A percentile compares a stretch with the other conserved stretches of the same genome.
Conservation (phyloP, 2,888 invertebrate species). For the Sceliomorpha sp. region DNA sequence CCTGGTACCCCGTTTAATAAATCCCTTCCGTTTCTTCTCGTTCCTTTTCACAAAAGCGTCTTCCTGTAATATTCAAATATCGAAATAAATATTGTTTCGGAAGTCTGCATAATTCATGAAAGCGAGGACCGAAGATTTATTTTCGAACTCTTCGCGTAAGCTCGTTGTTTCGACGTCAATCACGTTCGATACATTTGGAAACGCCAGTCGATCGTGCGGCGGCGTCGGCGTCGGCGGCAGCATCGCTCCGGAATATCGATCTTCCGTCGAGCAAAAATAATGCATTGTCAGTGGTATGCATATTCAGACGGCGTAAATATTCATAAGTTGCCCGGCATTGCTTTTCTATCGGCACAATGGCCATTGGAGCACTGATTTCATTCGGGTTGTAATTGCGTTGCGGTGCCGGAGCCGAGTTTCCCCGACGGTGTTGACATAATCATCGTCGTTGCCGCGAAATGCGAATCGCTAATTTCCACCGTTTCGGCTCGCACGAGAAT, state of each 20-base stretch:
- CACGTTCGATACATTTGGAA: constrained; percentile 29
- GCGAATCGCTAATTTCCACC: no score
- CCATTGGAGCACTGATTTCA: constrained; percentile 27
- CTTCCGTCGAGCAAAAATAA: constrained; percentile 74
- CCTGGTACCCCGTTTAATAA: no score
- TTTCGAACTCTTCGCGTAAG: constrained; percentile 20
- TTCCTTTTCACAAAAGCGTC: neutral
- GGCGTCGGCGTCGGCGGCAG: constrained; percentile 35
- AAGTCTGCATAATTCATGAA: no score
- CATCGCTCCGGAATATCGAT: constrained; percentile 68
- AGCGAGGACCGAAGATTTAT: no score
- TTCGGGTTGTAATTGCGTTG: constrained; percentile 34
- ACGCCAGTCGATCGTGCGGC: constrained; percentile 28
- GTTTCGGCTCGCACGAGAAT: no score
- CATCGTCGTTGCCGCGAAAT: constrained; percentile 7
- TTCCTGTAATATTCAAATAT: no score
- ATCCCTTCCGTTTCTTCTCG: no score
- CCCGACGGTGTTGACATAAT: constrained; percentile 16
- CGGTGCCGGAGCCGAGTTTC: neutral
- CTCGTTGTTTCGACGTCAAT: constrained; percentile 18
- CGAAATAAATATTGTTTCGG: no score
- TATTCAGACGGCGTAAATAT: constrained; percentile 76
- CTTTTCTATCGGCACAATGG: constrained; percentile 61
- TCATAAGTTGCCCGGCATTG: constrained; percentile 73
- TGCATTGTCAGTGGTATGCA: constrained; percentile 75